Percentiles rank a stretch among this genome's conserved stretches.
Evolutionary conservation across 2,888 invertebrate species (phyloP).

Genomic region (Epinotia bilunana): DNA sequence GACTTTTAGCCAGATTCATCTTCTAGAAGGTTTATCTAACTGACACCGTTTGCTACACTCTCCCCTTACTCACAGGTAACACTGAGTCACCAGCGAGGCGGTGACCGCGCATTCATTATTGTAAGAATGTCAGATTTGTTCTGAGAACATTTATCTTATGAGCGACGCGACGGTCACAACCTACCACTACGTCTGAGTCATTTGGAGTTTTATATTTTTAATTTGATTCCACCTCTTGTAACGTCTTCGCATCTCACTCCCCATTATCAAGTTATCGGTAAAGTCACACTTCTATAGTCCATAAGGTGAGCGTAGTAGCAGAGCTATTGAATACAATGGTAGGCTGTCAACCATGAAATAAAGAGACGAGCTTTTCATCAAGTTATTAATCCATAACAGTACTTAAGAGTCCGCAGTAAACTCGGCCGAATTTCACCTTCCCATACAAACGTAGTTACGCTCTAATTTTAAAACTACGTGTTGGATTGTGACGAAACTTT

Average conservation of each 20-base stretch:
- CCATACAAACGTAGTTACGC: too few species aligned
- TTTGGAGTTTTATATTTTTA: conserved; percentile 15
- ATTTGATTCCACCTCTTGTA: conserved; percentile 9
- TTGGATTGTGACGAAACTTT: too few species aligned
- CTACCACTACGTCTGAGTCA: conserved; percentile 45
- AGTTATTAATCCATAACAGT: conserved; percentile 13
- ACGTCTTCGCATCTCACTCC: conserved; percentile 37
- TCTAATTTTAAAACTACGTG: too few species aligned
- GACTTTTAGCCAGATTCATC: neutral
- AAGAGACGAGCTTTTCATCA: conserved; percentile 21
- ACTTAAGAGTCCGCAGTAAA: too few species aligned
- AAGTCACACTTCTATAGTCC: neutral
- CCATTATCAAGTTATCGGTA: conserved; percentile 6
- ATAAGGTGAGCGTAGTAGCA: neutral
- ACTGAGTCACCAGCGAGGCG: conserved; percentile 37
- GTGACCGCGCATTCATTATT: conserved; percentile 41
- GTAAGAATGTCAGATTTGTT: conserved; percentile 50
- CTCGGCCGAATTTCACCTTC: too few species aligned
- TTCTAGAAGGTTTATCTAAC: neutral
- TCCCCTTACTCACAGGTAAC: conserved; percentile 40
- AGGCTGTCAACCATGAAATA: conserved; percentile 1
- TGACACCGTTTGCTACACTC: conserved; percentile 21
- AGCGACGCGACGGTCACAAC: conserved; percentile 43
- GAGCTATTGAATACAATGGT: conserved; percentile 12
- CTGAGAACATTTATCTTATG: conserved; percentile 50